phyloP scores from a whole-genome alignment of 2,888 invertebrate genomes.

The Protodeltote pygarga region DNA sequence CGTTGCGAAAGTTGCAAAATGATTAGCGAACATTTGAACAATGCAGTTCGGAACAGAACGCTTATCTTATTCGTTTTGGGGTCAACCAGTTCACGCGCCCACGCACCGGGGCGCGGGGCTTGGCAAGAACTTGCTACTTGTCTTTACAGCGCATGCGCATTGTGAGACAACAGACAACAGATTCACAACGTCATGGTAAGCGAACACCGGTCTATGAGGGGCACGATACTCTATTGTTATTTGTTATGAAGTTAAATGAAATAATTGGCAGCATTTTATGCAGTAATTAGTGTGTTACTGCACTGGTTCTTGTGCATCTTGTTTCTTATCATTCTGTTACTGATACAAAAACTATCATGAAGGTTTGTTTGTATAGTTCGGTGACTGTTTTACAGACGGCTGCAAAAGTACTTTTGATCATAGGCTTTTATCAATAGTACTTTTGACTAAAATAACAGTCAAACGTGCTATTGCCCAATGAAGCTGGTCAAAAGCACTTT shows the following conservation, averaged over 20 bases:
- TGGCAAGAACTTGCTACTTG: constrained; percentile 1
- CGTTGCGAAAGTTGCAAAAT: constrained; percentile 5
- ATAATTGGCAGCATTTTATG: not conserved
- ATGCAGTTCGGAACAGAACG: constrained; percentile 49
- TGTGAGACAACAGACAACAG: not conserved
- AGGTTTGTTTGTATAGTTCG: too few relatives aligned
- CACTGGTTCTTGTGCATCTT: too few relatives aligned
- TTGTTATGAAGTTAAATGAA: not conserved
- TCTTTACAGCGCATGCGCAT: not conserved
- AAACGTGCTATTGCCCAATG: too few relatives aligned
- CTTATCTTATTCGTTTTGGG: constrained; percentile 64
- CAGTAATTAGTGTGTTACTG: too few relatives aligned
- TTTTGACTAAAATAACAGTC: too few relatives aligned
- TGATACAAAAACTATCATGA: too few relatives aligned
- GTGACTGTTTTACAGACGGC: too few relatives aligned
- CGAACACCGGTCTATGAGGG: not conserved
- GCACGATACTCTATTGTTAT: constrained; percentile 2
- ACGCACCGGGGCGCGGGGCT: constrained; percentile 12
- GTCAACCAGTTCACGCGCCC: constrained; percentile 53
- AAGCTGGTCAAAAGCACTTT: too few relatives aligned
- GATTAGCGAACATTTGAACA: constrained; percentile 25
- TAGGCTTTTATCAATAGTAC: too few relatives aligned
- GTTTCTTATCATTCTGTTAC: too few relatives aligned
- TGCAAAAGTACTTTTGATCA: too few relatives aligned
- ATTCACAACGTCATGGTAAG: constrained; percentile 1